Evolutionary conservation across 2,113 vertebrate species (phyloP), one percentile per base, ranked within the genome.

Genomic region (Machaerirhynchus nigripectus): DNA sequence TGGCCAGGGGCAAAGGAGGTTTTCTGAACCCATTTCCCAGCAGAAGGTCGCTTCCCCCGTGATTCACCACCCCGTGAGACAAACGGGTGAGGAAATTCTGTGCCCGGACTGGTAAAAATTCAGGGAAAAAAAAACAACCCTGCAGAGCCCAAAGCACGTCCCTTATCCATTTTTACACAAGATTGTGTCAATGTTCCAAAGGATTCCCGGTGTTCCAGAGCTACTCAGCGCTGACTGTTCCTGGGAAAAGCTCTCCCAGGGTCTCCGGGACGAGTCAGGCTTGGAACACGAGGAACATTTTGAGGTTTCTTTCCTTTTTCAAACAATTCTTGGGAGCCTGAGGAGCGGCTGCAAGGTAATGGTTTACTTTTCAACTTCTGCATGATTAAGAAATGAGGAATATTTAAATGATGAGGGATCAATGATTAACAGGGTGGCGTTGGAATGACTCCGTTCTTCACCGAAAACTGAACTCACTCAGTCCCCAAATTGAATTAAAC

Each of bases 341-440:
- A 42, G 40, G 46, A 95, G 57, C 65, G 16, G n/a, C 39, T 6
- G 75, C 31, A 52, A 92, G 88, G 91, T 91, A 96, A 93, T 39
- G 37, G 46, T 57, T 96, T 55, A 64, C 84, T 96, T 81, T 68
- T 49, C 49, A 90, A 40, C 78, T 80, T 24, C 13, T 70, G 70
- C 33, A 18, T 21, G 85, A 40, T 68, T 75, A 70, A 55, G 76
- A 95, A 89, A 69, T 30, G 56, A 90, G 47, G 68, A 64, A 68
- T 86, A 80, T 68, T 89, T 40, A 44, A 81, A 83, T 50, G 35
- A 44, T 6, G 84, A 92, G 71, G 91, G 57, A 15, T 73, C 57
- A 87, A 90, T 84, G 94, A 97, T 83, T 87, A 87, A 95, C 84
- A 56, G 90, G 63, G 85, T 2, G 7, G 50, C 44, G 68, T 13